These are phyloP conservation scores for Sycophaga agraensis DNA, from an alignment of 1,140 invertebrate species.

Conservation along the genomic window DNA sequence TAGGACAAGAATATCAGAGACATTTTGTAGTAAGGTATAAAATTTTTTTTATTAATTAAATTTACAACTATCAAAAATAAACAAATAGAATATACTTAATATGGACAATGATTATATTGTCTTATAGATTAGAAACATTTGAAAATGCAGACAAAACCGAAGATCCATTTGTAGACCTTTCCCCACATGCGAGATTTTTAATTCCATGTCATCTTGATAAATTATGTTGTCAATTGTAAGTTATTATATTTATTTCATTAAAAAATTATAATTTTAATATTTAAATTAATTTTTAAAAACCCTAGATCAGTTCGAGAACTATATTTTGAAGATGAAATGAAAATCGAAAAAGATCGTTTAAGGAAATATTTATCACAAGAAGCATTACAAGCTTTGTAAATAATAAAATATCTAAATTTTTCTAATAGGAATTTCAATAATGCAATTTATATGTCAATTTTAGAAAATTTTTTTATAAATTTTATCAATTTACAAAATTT, in stretches of 20 bases:
- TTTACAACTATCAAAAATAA: background rate
- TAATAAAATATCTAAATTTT: background rate
- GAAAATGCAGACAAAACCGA: conserved; percentile 21
- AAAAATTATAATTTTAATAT: background rate
- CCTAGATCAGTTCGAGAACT: conserved; percentile 1
- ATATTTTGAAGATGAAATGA: conserved; percentile 14
- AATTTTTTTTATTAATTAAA: background rate
- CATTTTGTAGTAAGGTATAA: conserved; percentile 36
- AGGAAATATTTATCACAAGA: conserved; percentile 15
- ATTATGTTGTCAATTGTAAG: conserved; percentile 36
- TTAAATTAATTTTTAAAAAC: background rate
- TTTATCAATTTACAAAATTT: too few relatives aligned
- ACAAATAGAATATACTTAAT: background rate
- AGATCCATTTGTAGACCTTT: conserved; percentile 37
- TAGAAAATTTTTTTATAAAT: too few relatives aligned
- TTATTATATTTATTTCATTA: background rate
- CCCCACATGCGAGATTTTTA: conserved; percentile 37
- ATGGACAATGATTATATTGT: background rate
- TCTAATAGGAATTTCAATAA: too few relatives aligned
- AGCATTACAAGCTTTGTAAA: background rate
- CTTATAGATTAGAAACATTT: conserved; percentile 34
- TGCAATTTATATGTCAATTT: too few relatives aligned
- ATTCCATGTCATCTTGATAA: conserved; percentile 36
- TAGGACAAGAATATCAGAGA: conserved; percentile 30
- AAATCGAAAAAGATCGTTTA: background rate